A percentile compares a stretch with the other conserved stretches of the same genome.
These are phyloP conservation scores for Miichthys miiuy DNA, from an alignment of 2,797 vertebrate species.

Conservation along the genomic window DNA sequence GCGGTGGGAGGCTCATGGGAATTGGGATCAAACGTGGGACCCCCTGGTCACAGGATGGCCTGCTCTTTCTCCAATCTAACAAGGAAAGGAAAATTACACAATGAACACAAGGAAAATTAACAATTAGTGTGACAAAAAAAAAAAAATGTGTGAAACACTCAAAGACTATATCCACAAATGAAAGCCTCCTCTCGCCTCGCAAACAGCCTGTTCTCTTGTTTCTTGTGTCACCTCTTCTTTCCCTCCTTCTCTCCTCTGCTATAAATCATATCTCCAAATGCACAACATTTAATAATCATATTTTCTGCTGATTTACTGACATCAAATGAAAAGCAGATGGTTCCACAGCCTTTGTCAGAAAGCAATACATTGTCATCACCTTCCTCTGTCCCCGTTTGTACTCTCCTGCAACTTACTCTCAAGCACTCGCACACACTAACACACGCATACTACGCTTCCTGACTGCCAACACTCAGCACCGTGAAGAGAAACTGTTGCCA, in stretches of 20 bases:
- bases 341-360: background rate
- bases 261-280: background rate
- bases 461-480: slow-evolving; percentile 46
- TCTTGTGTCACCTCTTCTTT: background rate
- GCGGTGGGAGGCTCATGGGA: slow-evolving; percentile 7
- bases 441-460: slow-evolving; percentile 18
- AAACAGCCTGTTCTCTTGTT: background rate
- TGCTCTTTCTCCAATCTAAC: background rate
- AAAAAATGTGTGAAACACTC: background rate
- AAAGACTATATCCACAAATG: background rate
- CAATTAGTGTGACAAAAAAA: background rate
- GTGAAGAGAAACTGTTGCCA: slow-evolving; percentile 65
- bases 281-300: background rate
- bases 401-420: slow-evolving; percentile 9
- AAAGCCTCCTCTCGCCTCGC: background rate
- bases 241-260: background rate
- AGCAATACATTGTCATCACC: background rate
- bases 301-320: background rate
- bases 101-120: background rate
- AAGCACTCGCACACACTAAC: slow-evolving; percentile 11
- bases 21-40: background rate
- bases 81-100: too few relatives aligned
- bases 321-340: background rate
- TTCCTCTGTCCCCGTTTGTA: background rate
- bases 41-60: background rate